These are phyloP conservation scores for Amniataba percoides DNA, from an alignment of 2,797 vertebrate genomes.

Conservation along the genomic window DNA sequence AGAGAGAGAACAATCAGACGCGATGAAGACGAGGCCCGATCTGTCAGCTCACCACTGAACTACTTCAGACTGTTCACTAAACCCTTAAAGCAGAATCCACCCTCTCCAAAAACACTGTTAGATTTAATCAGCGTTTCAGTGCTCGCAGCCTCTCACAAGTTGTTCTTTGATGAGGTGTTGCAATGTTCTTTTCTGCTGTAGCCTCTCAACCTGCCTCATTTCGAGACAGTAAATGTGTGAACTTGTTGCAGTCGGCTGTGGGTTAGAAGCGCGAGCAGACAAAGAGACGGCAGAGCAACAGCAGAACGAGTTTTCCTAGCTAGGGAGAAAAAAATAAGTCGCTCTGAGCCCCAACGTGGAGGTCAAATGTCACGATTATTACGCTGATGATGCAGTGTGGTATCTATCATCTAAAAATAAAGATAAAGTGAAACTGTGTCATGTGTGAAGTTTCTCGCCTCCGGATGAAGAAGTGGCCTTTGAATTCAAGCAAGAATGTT, in stretches of 20 bases:
- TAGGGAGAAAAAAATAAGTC: conserved; percentile 12
- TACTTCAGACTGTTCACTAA: conserved; percentile 34
- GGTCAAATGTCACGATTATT: neutral
- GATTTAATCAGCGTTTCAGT: conserved; percentile 35
- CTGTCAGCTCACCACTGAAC: conserved; percentile 54
- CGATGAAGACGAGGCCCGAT: conserved; percentile 65
- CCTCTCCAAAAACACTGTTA: conserved; percentile 13
- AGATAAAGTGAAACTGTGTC: neutral
- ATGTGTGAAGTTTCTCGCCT: neutral
- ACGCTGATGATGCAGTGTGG: neutral
- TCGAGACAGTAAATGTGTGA: conserved; percentile 44
- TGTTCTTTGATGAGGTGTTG: conserved; percentile 22
- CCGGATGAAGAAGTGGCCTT: neutral
- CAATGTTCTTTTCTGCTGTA: neutral
- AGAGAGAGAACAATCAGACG: conserved; percentile 58
- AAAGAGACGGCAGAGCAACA: neutral
- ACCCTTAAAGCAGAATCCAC: conserved; percentile 24
- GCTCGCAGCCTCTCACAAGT: conserved; percentile 4
- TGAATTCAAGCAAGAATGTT: neutral
- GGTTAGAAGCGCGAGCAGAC: conserved; percentile 13
- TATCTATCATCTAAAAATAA: neutral
- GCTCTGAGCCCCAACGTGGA: fast-evolving
- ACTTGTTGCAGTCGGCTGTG: conserved; percentile 33
- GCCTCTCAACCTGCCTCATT: conserved; percentile 21
- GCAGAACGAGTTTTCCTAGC: neutral